Evolutionary conservation across 2,797 vertebrate species (phyloP), one percentile per base, ranked within the genome.

Genomic region (Schizopygopsis malacanthus): DNA sequence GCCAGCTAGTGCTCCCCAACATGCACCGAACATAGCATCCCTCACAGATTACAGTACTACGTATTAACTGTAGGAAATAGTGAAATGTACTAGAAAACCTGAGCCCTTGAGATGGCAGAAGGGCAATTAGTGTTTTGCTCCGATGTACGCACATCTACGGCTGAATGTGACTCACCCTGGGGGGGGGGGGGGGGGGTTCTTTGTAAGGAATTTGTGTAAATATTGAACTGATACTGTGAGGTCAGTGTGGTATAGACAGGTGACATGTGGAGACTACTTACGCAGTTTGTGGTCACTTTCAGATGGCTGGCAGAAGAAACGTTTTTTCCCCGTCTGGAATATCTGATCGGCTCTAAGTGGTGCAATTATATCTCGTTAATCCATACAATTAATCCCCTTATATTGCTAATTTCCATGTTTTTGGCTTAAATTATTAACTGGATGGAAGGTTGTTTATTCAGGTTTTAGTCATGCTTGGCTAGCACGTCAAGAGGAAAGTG

Each of bases 231-330:
- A 87, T 87, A 87, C 80, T 86, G 70, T 88, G 87, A 88, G 88
- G 86, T 90, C 89, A 86, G 45, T 84, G 86, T 87, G 87, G 82
- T 84, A 87, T 63, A 87, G 79, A 81, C 67, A 61, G 78, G 70
- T 77, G 87, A 86, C 89, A 82, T 83, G 84, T 69, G 75, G 10
- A 89, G 87, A 86, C 86, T 87, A 86, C 86, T 89, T 88, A 80
- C 50, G 88, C 76, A 89, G 85, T 89, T 89, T 90, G 89, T 86
- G 89, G 90, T 91, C 75, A 85, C 67, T 65, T 79, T 82, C 72
- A 87, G 83, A 83, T 83, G 67, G 65, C 82, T 69, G 86, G 83
- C 81, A 83, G 80, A 76, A 75, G 33, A 80, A 73, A 52, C 20
- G 2, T 87, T 85, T 71, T 83, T 76, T 50, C 65, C 75, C 79